Percentiles rank a stretch among this genome's conserved stretches.
phyloP scores from a whole-genome alignment of 2,888 invertebrate species.

The Spisula subtruncata region DNA sequence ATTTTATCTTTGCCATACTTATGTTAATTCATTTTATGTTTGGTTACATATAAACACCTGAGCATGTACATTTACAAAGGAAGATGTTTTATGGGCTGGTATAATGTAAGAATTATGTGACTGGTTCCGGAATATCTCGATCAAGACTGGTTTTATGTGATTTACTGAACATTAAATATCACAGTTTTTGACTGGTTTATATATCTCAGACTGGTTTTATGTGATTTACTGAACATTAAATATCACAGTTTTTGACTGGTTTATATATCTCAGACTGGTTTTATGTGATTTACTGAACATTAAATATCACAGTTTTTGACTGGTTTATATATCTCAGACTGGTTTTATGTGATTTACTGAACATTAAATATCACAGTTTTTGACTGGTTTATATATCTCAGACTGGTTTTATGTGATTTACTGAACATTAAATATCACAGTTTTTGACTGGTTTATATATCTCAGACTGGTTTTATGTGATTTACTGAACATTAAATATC shows the following conservation, averaged over 20 bases:
- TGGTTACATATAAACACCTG: not conserved
- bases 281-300: not conserved
- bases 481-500: not conserved
- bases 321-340: constrained; percentile 77
- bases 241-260: constrained; percentile 53
- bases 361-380: not conserved
- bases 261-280: constrained; percentile 75
- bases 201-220: constrained; percentile 71
- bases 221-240: not conserved
- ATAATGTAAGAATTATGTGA: not conserved
- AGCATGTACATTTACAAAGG: not conserved
- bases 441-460: constrained; percentile 73
- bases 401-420: constrained; percentile 45
- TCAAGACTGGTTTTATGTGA: no score
- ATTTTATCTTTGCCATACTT: not conserved
- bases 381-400: constrained; percentile 76
- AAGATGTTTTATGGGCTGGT: not conserved
- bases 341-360: not conserved
- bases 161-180: not conserved
- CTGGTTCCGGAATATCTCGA: not conserved
- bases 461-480: constrained; percentile 60
- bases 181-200: constrained; percentile 65
- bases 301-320: constrained; percentile 33
- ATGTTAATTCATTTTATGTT: not conserved
- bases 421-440: not conserved